These are phyloP conservation scores for Drosophila guanche DNA, from an alignment of 1,140 invertebrate genomes.

Conservation along the genomic window DNA sequence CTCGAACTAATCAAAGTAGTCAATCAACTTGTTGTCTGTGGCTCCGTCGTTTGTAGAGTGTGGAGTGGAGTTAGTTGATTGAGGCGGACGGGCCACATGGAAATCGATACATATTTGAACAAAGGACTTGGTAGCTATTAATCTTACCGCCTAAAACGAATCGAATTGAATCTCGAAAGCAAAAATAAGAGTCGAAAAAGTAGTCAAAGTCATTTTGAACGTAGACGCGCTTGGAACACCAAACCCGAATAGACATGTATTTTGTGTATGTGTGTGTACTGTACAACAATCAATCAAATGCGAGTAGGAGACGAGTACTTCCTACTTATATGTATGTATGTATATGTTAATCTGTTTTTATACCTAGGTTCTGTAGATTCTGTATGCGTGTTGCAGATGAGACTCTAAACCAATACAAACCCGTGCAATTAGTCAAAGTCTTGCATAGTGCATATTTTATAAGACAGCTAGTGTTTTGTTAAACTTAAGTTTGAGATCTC, in stretches of 20 bases:
- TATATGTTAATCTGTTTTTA: conserved; percentile 62
- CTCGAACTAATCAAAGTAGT: conserved; percentile 68
- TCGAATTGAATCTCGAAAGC: conserved; percentile 67
- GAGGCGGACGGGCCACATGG: conserved; percentile 40
- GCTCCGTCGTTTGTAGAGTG: conserved; percentile 6
- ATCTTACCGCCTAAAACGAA: conserved; percentile 65
- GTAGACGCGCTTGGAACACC: conserved; percentile 7
- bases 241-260: conserved; percentile 34
- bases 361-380: conserved; percentile 42
- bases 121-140: conserved; percentile 78
- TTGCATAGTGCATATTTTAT: conserved; percentile 66
- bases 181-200: conserved; percentile 21
- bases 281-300: conserved; percentile 70
- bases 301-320: neutral
- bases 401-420: conserved; percentile 25
- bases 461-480: conserved; percentile 47
- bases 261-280: conserved; percentile 38
- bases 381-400: conserved; percentile 16
- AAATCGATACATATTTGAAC: conserved; percentile 78
- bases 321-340: too few relatives aligned
- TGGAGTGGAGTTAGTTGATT: neutral
- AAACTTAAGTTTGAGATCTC: conserved; percentile 32
- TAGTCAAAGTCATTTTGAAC: conserved; percentile 35
- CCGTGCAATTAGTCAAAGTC: conserved; percentile 78
- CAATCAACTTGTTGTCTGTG: conserved; percentile 71